Base-by-base conservation (phyloP, 1,140 invertebrate genomes). In the Andrena cerasifolii region DNA sequence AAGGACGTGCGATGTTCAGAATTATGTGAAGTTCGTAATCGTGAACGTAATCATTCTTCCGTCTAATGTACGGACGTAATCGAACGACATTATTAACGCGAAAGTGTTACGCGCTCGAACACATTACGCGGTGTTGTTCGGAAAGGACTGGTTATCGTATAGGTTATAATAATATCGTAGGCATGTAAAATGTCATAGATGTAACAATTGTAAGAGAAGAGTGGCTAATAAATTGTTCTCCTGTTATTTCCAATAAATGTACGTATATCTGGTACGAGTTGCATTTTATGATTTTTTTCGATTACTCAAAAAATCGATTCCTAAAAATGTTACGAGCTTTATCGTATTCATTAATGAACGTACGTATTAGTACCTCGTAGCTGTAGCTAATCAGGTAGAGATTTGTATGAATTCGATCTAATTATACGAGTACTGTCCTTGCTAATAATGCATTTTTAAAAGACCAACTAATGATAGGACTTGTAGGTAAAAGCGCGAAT, bases 191-290 rank as follows among this genome's bases (percentile, higher is more conserved):
- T 76, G 75, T 77, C 56, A 62, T 70, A 70, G 58, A 71, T 77
- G 67, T 77, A 77, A 77, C 54, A 70, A 71, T 77, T 70, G 66
- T 71, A 77, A 77, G 62, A 77, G 67, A 77, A 77, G 75, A 77
- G 75, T 71, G 75, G 75, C 75, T 62, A 77, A 77, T 77, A 77
- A 77, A 77, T 53, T 61, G 40, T 77, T 71, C 75, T 53, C 28
- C 75, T 77, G 65, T 71, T 77, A 70, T 70, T 62, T 77, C 66
- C 75, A 70, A 77, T 77, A 77, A 70, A 77, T 77, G 75, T 70
- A 70, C 75, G 75, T 77, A 77, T 77, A 36, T 45, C 56, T 77
- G 58, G 33, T 77, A 62, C 43, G 75, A 77, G 75, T 62, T 62
- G 75, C 18, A 77, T 77, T 71, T 71, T 62, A 77, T 77, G 66